Base-by-base conservation (phyloP, 2,888 invertebrate genomes). In the Drymonia ruficornis region DNA sequence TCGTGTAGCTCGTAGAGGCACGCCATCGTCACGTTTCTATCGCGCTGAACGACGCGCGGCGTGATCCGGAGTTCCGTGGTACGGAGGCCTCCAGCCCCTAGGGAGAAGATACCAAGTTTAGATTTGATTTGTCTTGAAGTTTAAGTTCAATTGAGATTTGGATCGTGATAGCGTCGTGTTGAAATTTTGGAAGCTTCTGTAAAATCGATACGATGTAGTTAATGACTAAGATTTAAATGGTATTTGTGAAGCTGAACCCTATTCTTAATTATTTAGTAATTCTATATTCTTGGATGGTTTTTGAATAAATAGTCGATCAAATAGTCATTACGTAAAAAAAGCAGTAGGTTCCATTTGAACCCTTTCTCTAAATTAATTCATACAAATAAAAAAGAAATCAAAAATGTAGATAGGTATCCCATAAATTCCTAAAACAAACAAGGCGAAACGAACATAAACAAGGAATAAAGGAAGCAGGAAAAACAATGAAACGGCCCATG, bases 1-100 rank as follows among this genome's bases (percentile, higher is more conserved):
- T 94, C 95, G 74, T 96, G 95, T 67, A 96, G 90, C 81, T 97
- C 95, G 87, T 97, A 97, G 64, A 95, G 86, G 83, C 97, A 97
- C 19, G 94, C 93, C 81, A 97, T 93, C 19, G 95, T 95, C 46
- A 96, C 96, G 83, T 95, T 94, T 53, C 95, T 93, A 16, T 95
- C 95, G 57, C 94, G 93, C 74, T 96, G 94, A 31, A 96, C 96
- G 49, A 96, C 94, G 49, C 94, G 94, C 13, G 97, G 97, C 65
- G 94, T 94, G 72, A 97, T 94, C 65, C 94, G 93, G 70, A 97
- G 93, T 76, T 94, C 95, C 68, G 96, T 96, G 87, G 96, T 95
- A 78, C 94, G 94, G 77, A 97, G 93, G 70, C 96, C 94, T 52
- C 94, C 94, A 29, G 94, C 95, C 82, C 94, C 96, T 92, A 82